A percentile compares a stretch with the other conserved stretches of the same genome.
These are phyloP conservation scores for Rhinoraja longicauda DNA, from an alignment of 2,797 vertebrate genomes.

Conservation along the genomic window DNA sequence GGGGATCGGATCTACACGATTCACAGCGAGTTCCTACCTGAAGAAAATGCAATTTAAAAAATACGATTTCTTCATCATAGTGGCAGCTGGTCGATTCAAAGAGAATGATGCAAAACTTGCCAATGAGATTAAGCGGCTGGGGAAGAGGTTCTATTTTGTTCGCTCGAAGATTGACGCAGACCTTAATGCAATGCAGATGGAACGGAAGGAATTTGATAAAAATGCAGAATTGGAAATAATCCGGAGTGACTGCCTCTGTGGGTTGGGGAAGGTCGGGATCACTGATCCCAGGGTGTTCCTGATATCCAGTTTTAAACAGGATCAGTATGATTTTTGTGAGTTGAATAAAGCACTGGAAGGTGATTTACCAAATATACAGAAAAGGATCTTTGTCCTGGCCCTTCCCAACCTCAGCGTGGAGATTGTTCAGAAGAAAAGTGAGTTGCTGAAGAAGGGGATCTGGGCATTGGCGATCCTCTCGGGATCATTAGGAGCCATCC, in stretches of 20 bases:
- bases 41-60: background rate
- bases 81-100: background rate
- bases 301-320: background rate
- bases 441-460: background rate
- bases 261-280: background rate
- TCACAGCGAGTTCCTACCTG: background rate
- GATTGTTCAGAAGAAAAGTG: conserved; percentile 18
- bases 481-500: background rate
- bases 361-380: background rate
- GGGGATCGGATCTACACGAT: background rate
- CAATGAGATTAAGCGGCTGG: background rate
- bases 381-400: background rate
- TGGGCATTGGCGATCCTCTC: background rate
- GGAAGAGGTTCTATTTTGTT: conserved; percentile 27
- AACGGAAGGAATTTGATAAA: background rate
- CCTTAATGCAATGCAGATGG: background rate
- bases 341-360: background rate
- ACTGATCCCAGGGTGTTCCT: conserved; percentile 16
- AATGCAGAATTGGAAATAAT: background rate
- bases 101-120: background rate
- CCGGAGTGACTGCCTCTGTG: background rate
- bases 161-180: background rate
- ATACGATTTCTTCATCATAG: conserved; percentile 39
- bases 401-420: background rate
- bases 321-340: conserved; percentile 13